Evolutionary conservation across 2,888 invertebrate genomes (phyloP).

Genomic region (Shargacucullia verbasci): DNA sequence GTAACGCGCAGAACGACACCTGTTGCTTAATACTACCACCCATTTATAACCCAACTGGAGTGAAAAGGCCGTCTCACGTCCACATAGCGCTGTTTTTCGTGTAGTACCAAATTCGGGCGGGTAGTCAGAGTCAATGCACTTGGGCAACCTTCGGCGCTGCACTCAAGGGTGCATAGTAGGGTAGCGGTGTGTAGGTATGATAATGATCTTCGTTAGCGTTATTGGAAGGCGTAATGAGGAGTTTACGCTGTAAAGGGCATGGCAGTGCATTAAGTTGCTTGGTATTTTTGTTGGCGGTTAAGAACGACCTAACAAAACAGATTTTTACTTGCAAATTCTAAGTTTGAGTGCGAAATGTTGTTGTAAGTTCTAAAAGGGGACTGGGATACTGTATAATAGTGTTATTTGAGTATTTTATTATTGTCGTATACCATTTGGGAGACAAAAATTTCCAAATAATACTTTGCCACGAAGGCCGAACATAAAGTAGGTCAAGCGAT

Average conservation of each 20-base stretch:
- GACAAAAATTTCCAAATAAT: too few species aligned
- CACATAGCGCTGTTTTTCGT: constrained; percentile 42
- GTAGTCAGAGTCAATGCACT: constrained; percentile 84
- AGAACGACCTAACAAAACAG: constrained; percentile 44
- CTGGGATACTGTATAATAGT: constrained; percentile 30
- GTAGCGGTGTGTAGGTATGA: constrained; percentile 72
- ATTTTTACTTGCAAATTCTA: constrained; percentile 40
- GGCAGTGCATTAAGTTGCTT: constrained; percentile 50
- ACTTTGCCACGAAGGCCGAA: too few species aligned
- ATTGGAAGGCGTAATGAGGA: constrained; percentile 68
- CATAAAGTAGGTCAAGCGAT: too few species aligned
- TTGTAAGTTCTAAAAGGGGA: constrained; percentile 17
- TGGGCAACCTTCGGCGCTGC: constrained; percentile 85
- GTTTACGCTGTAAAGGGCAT: constrained; percentile 50
- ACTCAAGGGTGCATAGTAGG: constrained; percentile 88
- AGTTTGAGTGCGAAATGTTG: constrained; percentile 48
- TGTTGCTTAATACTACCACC: constrained; percentile 85
- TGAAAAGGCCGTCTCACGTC: constrained; percentile 62
- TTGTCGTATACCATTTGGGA: too few species aligned
- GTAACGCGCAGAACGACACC: constrained; percentile 85
- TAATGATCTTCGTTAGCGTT: constrained; percentile 84
- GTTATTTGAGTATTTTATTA: constrained; percentile 20
- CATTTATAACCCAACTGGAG: constrained; percentile 76
- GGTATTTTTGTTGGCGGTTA: constrained; percentile 19
- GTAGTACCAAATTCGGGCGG: constrained; percentile 68